phyloP scores from a whole-genome alignment of 2,797 vertebrate species.

The Anguilla anguilla region DNA sequence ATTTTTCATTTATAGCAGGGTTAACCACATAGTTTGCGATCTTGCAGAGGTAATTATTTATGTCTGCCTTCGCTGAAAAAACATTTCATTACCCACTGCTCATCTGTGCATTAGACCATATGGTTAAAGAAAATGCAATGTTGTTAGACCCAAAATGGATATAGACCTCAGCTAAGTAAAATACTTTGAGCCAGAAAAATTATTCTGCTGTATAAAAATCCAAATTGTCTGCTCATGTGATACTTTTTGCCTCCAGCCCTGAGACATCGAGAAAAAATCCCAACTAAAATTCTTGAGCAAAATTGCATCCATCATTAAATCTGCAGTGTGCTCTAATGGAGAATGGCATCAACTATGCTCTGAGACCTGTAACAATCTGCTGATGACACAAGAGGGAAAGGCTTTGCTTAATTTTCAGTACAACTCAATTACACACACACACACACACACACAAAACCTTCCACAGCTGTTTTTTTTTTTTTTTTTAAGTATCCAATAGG shows the following conservation, averaged over 20 bases:
- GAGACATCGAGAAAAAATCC: not conserved
- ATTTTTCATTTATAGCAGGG: constrained; percentile 61
- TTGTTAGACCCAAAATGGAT: not conserved
- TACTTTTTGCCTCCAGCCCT: not conserved
- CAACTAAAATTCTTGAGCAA: not conserved
- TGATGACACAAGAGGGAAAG: constrained; percentile 45
- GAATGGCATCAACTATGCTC: not conserved
- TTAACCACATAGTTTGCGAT: constrained; percentile 37
- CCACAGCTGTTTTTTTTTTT: constrained; percentile 61
- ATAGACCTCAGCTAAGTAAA: not conserved
- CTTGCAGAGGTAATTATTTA: constrained; percentile 40
- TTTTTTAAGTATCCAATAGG: constrained; percentile 71
- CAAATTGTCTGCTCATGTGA: not conserved
- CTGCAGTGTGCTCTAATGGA: not conserved
- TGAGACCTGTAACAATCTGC: constrained; percentile 41
- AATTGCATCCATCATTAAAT: not conserved
- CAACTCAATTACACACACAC: constrained; percentile 65
- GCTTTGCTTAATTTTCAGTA: constrained; percentile 80
- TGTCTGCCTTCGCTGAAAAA: constrained; percentile 16
- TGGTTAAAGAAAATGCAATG: not conserved
- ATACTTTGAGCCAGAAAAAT: not conserved
- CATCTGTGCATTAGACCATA: not conserved
- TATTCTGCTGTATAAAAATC: not conserved
- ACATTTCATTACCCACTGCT: constrained; percentile 4
- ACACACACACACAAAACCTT: constrained; percentile 54